phyloP scores from a whole-genome alignment of 1,140 invertebrate genomes.

The Lycorma delicatula region DNA sequence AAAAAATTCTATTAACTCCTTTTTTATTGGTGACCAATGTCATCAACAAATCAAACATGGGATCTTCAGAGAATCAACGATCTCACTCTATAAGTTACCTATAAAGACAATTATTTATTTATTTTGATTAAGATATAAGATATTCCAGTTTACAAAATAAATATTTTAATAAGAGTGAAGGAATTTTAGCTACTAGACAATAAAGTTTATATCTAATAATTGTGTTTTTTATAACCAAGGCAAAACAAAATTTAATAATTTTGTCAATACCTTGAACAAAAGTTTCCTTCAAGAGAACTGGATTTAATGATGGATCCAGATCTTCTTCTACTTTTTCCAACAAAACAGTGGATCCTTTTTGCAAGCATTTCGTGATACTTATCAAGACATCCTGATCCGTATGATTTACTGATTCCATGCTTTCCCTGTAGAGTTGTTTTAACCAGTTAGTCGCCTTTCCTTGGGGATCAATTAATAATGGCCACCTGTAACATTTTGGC shows the following conservation, averaged over 20 bases:
- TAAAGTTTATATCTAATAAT: no score
- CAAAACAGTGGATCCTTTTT: conserved; percentile 73
- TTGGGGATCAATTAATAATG: conserved; percentile 85
- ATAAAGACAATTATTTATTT: no score
- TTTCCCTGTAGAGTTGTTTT: conserved; percentile 79
- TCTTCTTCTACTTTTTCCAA: conserved; percentile 81
- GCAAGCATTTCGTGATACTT: conserved; percentile 69
- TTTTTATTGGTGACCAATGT: no score
- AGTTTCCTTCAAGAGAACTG: conserved; percentile 71
- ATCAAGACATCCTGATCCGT: conserved; percentile 69
- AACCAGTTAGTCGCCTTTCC: conserved; percentile 90
- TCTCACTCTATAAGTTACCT: no score
- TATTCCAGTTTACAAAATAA: no score
- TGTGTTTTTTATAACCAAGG: no score
- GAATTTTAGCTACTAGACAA: no score
- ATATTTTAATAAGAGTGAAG: no score
- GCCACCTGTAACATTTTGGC: conserved; percentile 49
- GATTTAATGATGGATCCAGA: conserved; percentile 73
- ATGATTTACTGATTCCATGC: conserved; percentile 74
- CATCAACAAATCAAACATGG: no score
- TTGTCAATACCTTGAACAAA: conserved; percentile 53
- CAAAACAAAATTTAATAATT: neutral
- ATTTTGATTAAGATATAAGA: no score
- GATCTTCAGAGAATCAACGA: no score
- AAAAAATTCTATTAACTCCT: no score